Evolutionary conservation across 2,797 vertebrate genomes (phyloP), one percentile per base, ranked within the genome.

Genomic region (Cyclura pinguis): DNA sequence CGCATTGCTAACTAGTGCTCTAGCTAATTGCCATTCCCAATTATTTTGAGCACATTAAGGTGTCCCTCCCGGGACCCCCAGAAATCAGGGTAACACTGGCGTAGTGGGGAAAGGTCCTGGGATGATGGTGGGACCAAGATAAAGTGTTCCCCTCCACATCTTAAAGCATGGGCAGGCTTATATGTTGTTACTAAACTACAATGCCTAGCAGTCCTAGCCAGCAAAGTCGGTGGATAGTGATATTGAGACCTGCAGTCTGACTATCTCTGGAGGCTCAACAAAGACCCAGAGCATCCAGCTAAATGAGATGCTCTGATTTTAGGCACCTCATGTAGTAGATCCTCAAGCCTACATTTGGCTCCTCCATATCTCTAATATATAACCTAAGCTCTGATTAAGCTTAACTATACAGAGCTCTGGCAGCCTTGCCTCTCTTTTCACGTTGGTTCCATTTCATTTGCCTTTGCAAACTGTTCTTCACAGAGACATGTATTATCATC

Each of bases 401-500:
- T 86, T 78, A 91, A 93, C 85, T 77, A 78, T 0, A 32, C 80
- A 93, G 88, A 52, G 62, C 0, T 84, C 92, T 86, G 52, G 84
- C 32, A 74, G 13, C 82, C 93, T 4, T 5, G n/a, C 14, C 29
- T n/a, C 14, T 81, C 77, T 16, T 64, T 6, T n/a, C 7, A 57
- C 22, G 29, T 50, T 93, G 87, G 6, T 74, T 93, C 47, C 5
- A n/a, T 84, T 93, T 80, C 86, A 86, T 38, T 90, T 82, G 62
- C 62, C 57, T 89, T 89, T 84, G 42, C 84, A 72, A 29, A 0
- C 16, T 1, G 1, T 81, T 18, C 76, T 86, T 55, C 77, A 74
- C 4, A 90, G 86, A 90, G 87, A 93, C 13, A 76, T 80, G 18
- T 90, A 91, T 90, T 89, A 91, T 84, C 80, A 88, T 85, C 9